Base-by-base conservation (phyloP, 2,113 vertebrate species). In the Dipodomys spectabilis region DNA sequence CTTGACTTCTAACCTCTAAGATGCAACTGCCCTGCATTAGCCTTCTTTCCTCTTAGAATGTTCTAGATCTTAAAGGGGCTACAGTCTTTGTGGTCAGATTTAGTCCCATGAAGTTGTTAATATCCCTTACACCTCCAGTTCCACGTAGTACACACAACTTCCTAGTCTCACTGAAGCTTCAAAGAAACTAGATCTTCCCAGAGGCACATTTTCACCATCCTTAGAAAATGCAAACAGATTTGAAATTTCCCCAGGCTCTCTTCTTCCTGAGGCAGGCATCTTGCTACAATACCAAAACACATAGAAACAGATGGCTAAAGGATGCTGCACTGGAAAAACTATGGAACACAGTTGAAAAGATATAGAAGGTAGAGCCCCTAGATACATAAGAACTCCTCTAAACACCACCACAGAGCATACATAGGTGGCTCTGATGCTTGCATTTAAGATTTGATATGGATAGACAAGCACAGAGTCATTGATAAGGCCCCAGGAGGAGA, bases 361-460 rank as follows among this genome's bases (percentile, higher is more conserved):
- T 32, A 28, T 8, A 62, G 39, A 65, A 79, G 64, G 32, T 18
- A 53, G 45, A 39, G 30, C n/a, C 62, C 27, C 82, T 53, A n/a
- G 86, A 39, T 6, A 32, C 18, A 44, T 1, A 5, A 9, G 15
- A 64, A 7, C 53, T 57, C 7, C 30, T 65, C 60, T 73, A 39
- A 68, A 10, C 39, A 10, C 69, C 45, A 84, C 53, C 68, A 82
- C n/a, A 23, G 49, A 23, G 25, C 4, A 2, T 1, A 0, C 39
- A 9, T 16, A 19, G 6, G 2, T 30, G 15, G 18, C 75, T 19
- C 12, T 8, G 30, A 28, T 25, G 39, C 22, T 45, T 83, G 35
- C 67, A 68, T 90, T 91, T 89, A 86, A 62, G 45, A 28, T 39
- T 27, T 77, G 82, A 10, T 62, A 74, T 88, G 65, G 16, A 81